phyloP scores from a whole-genome alignment of 2,888 invertebrate genomes.

The Pristionchus arcanus region DNA sequence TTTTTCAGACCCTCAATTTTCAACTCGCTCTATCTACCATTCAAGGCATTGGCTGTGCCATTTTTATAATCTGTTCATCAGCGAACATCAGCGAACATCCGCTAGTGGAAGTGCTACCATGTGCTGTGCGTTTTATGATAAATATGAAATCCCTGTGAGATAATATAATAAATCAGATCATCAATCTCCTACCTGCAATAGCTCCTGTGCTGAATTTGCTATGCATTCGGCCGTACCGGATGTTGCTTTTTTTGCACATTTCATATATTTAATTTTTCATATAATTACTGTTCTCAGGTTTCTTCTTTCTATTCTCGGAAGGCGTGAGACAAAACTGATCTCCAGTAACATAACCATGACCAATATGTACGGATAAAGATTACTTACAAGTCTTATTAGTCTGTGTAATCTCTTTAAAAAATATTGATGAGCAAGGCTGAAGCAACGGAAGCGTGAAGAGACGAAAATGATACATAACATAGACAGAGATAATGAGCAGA shows the following conservation, averaged over 20 bases:
- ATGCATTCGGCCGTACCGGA: not conserved
- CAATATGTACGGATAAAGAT: too few species aligned
- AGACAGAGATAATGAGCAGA: too few species aligned
- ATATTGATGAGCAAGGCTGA: too few species aligned
- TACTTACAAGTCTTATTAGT: too few species aligned
- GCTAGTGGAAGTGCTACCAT: not conserved
- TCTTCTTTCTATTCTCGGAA: not conserved
- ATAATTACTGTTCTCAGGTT: not conserved
- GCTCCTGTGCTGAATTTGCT: not conserved
- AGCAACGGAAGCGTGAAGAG: too few species aligned
- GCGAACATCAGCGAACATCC: not conserved
- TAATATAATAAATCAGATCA: not conserved
- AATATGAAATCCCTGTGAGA: not conserved
- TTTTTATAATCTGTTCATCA: not conserved
- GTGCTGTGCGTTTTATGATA: not conserved
- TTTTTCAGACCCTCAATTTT: not conserved
- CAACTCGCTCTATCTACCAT: not conserved
- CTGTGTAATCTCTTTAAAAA: too few species aligned
- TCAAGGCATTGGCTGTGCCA: not conserved
- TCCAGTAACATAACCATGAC: too few species aligned
- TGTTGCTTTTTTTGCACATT: not conserved
- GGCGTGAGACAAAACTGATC: too few species aligned
- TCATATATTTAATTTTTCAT: not conserved
- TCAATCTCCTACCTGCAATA: not conserved
- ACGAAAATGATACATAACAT: too few species aligned